These are phyloP conservation scores for Phthorimaea operculella DNA, from an alignment of 1,140 invertebrate species.

Conservation along the genomic window DNA sequence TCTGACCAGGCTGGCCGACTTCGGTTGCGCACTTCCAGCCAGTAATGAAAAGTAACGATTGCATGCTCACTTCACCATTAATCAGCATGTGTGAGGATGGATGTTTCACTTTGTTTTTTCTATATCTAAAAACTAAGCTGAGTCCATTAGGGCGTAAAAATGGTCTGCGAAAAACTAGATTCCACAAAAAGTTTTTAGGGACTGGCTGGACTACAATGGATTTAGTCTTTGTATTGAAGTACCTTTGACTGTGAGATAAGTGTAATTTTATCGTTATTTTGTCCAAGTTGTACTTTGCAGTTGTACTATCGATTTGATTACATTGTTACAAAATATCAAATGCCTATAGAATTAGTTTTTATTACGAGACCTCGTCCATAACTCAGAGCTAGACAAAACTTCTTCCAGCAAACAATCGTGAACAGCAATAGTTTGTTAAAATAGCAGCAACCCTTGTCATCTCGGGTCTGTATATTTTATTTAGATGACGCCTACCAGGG, in stretches of 20 bases:
- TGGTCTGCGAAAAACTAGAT: too few species aligned
- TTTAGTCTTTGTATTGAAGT: too few species aligned
- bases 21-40: conserved; percentile 56
- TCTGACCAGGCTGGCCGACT: conserved; percentile 51
- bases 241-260: too few species aligned
- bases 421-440: conserved; percentile 5
- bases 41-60: conserved; percentile 67
- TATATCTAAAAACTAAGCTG: neutral
- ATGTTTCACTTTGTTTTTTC: conserved; percentile 11
- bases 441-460: conserved; percentile 3
- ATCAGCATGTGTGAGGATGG: conserved; percentile 31
- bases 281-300: too few species aligned
- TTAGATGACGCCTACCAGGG: conserved; percentile 54
- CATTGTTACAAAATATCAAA: too few species aligned
- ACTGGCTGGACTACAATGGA: too few species aligned
- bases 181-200: too few species aligned
- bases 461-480: conserved; percentile 14
- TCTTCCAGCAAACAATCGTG: neutral
- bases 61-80: conserved; percentile 57
- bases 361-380: too few species aligned
- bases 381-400: too few species aligned
- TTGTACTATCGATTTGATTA: too few species aligned
- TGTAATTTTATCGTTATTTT: too few species aligned
- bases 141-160: neutral
- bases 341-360: too few species aligned